These are phyloP conservation scores for Tenrec ecaudatus DNA, from an alignment of 2,113 vertebrate species.

Conservation along the genomic window DNA sequence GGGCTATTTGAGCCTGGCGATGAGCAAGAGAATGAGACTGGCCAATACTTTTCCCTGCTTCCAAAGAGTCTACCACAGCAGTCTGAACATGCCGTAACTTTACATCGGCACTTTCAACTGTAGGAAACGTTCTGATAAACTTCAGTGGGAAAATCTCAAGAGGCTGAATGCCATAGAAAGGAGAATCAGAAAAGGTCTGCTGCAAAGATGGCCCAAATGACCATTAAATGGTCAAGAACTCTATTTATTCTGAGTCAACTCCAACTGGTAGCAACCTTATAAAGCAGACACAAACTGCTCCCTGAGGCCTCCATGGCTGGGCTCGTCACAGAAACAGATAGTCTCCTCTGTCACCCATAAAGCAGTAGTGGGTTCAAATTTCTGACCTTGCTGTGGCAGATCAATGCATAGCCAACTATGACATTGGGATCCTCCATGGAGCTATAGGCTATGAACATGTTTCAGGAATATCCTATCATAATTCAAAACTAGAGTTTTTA, in stretches of 20 bases:
- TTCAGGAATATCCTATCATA: neutral
- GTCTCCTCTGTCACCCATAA: too few relatives aligned
- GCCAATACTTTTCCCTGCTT: neutral
- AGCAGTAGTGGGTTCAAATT: too few relatives aligned
- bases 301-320: too few relatives aligned
- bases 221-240: neutral
- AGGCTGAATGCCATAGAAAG: neutral
- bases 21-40: neutral
- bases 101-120: neutral
- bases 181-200: neutral
- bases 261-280: too few relatives aligned
- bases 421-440: neutral
- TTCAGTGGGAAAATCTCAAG: constrained; percentile 15
- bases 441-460: neutral
- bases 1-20: neutral
- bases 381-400: too few relatives aligned
- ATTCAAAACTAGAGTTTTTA: neutral
- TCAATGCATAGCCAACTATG: too few relatives aligned
- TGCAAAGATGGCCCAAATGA: neutral
- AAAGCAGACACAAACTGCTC: too few relatives aligned
- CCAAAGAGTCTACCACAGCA: neutral
- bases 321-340: too few relatives aligned
- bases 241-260: neutral
- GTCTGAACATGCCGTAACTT: neutral
- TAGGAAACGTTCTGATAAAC: neutral